Base-by-base conservation (phyloP, 2,797 vertebrate species). In the Scleropages formosus region DNA sequence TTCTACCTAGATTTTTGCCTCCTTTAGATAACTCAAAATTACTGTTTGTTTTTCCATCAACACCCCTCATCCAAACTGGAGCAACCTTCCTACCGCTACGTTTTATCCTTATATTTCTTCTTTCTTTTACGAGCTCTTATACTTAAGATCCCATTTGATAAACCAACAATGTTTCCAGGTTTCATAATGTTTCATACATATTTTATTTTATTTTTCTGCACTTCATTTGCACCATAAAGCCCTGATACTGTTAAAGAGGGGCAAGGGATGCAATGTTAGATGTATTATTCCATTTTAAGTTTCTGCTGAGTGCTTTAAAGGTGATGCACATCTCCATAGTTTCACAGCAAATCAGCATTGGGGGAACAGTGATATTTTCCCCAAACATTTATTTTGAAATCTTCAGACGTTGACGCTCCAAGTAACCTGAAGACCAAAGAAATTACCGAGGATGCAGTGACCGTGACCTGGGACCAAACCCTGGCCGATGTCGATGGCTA, bases 401-500 rank as follows among this genome's bases (percentile, higher is more conserved):
- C 26, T 26, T 10, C 26, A 95, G 94, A n/a, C n/a, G n/a, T 94
- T 0, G 91, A 94, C 58, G 82, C 85, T 10, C 93, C 90, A 1
- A 39, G 83, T 74, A 91, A 90, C 68, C 84, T 96, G 65, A 76
- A 89, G 78, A 87, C 89, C 39, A 85, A 84, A 62, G 79, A 84
- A 75, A 85, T 87, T 61, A 89, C 89, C 8, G 88, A 90, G 63
- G 87, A 91, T 77, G 89, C 87, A 0, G 87, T 89, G 71, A 87
- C 67, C 0, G 65, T 94, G 73, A 92, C 89, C 13, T 95, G 94
- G 94, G 88, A 90, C 74, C 84, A 80, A 0, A 89, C 88, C 72
- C 88, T 75, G 81, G 91, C 89, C 0, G 76, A 86, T 39, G 82
- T 91, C 46, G 92, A 94, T 71, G 90, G 88, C 80, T 95, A 95